These are phyloP conservation scores for Ammodytes marinus DNA, from an alignment of 2,113 vertebrate genomes.

Conservation along the genomic window DNA sequence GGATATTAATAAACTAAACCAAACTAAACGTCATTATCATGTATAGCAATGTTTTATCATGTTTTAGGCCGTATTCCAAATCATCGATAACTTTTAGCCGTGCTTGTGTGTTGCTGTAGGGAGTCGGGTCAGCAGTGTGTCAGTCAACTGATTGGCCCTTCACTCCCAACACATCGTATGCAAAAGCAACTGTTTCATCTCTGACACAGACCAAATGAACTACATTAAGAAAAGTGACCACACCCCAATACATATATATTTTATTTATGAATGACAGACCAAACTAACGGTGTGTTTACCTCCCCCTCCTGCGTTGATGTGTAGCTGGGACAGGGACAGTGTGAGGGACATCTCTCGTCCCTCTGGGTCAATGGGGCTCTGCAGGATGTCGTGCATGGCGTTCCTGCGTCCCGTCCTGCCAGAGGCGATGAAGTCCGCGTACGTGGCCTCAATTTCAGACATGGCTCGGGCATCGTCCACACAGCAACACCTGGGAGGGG, in stretches of 20 bases:
- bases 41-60: too few species aligned
- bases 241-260: neutral
- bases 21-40: too few species aligned
- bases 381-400: constrained; percentile 96
- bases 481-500: constrained; percentile 87
- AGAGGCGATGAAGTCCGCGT: constrained; percentile 98
- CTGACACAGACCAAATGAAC: neutral
- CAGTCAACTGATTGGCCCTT: neutral
- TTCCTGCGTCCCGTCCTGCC: constrained; percentile 96
- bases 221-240: neutral
- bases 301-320: constrained; percentile 92
- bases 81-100: too few species aligned
- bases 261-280: too few species aligned
- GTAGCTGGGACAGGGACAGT: constrained; percentile 93
- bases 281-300: constrained; percentile 26
- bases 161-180: neutral
- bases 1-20: too few species aligned
- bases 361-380: constrained; percentile 91
- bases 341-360: constrained; percentile 90
- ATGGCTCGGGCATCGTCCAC: constrained; percentile 93
- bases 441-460: constrained; percentile 98
- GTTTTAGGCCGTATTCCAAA: too few species aligned
- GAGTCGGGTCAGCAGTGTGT: too few species aligned
- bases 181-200: neutral
- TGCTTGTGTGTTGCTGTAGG: too few species aligned